phyloP scores from a whole-genome alignment of 2,113 vertebrate species.

The Chaetodon trifascialis region DNA sequence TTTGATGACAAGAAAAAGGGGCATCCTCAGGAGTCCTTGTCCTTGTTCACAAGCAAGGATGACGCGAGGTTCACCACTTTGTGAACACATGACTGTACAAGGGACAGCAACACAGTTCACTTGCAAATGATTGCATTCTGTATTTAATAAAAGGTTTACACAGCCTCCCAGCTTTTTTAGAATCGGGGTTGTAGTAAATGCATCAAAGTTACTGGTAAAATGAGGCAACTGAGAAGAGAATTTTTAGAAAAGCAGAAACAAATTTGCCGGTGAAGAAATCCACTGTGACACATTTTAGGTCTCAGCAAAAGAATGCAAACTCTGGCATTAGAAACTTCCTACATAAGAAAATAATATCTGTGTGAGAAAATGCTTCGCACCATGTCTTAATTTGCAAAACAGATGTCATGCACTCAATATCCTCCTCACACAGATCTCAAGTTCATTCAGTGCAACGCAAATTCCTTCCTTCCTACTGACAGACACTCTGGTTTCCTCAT shows the following conservation, averaged over 20 bases:
- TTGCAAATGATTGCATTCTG: too few relatives aligned
- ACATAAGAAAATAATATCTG: conserved; percentile 74
- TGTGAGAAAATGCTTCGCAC: conserved; percentile 67
- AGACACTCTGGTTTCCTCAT: conserved; percentile 78
- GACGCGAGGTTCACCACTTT: too few relatives aligned
- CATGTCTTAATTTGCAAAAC: conserved; percentile 75
- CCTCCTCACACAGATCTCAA: conserved; percentile 77
- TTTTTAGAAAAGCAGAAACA: background rate
- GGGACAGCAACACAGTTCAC: too few relatives aligned
- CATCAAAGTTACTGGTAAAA: conserved; percentile 4
- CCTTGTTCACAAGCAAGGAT: too few relatives aligned
- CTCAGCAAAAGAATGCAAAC: conserved; percentile 44
- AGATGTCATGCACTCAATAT: conserved; percentile 80
- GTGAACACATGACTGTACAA: too few relatives aligned
- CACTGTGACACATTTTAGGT: conserved; percentile 36
- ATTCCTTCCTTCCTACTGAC: conserved; percentile 81
- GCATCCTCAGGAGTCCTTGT: too few relatives aligned
- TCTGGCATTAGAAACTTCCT: conserved; percentile 56
- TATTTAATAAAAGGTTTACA: too few relatives aligned
- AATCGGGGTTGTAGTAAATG: background rate
- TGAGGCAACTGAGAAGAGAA: background rate
- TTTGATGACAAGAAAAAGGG: too few relatives aligned
- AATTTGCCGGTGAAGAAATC: background rate
- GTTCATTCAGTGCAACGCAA: conserved; percentile 80
- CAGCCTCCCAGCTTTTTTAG: too few relatives aligned